phyloP scores from a whole-genome alignment of 2,797 vertebrate genomes.

The Lepus townsendii region DNA sequence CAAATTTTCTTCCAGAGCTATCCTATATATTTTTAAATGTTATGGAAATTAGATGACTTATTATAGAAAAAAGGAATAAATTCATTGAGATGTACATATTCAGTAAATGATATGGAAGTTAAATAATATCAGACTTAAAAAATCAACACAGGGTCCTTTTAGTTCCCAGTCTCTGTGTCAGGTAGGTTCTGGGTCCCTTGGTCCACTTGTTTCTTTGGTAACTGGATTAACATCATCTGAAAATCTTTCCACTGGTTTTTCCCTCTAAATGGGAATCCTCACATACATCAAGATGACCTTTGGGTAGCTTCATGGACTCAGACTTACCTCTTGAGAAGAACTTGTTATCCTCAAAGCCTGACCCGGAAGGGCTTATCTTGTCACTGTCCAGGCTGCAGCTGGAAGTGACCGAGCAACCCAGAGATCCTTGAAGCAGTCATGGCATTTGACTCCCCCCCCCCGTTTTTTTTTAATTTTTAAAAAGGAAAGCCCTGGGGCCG shows the following conservation, averaged over 20 bases:
- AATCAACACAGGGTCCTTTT: conserved; percentile 98
- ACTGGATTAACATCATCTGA: conserved; percentile 95
- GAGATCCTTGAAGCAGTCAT: no score
- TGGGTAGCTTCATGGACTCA: no score
- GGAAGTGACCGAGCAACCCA: no score
- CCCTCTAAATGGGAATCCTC: no score
- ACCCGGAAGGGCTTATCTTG: no score
- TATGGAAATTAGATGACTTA: neutral
- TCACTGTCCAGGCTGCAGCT: no score
- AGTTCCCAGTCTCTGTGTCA: conserved; percentile 99
- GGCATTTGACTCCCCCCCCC: no score
- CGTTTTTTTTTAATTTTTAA: neutral
- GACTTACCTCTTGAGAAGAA: no score
- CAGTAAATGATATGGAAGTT: conserved; percentile 40
- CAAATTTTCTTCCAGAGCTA: neutral
- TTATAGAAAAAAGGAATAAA: neutral
- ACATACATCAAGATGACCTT: no score
- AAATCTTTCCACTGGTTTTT: conserved; percentile 84
- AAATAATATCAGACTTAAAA: conserved; percentile 87
- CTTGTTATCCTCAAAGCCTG: no score
- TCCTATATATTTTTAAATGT: no score
- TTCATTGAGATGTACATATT: conserved; percentile 46
- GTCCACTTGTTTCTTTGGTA: conserved; percentile 97
- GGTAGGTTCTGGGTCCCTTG: conserved; percentile 97
- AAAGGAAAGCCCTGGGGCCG: no score